Evolutionary conservation across 2,113 vertebrate genomes (phyloP).

Genomic region (Callaeas wilsoni): DNA sequence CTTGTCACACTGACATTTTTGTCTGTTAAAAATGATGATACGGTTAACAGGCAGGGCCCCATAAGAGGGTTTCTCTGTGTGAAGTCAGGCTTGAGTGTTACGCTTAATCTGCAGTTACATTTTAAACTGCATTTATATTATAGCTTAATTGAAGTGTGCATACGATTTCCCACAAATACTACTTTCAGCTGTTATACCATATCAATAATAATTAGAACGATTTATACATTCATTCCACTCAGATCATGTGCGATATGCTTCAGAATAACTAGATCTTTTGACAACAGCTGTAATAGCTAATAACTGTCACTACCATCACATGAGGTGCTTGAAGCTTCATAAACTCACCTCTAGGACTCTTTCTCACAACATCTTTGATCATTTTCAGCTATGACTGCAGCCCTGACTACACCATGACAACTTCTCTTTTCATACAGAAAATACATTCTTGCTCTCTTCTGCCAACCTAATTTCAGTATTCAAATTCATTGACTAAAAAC

Average conservation of each 20-base stretch:
- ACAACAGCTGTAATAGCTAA: background rate
- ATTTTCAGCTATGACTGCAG: background rate
- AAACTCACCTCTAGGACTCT: background rate
- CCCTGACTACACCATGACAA: background rate
- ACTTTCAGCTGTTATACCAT: background rate
- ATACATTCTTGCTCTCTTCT: background rate
- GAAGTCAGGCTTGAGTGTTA: constrained; percentile 41
- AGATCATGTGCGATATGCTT: background rate
- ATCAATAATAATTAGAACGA: background rate
- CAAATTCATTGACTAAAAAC: background rate
- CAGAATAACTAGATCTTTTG: background rate
- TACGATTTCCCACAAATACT: constrained; percentile 7
- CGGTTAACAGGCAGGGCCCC: background rate
- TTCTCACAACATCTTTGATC: background rate
- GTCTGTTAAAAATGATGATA: constrained; percentile 5
- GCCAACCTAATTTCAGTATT: background rate
- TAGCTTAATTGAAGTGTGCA: constrained; percentile 46
- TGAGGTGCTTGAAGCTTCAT: background rate
- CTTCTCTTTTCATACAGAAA: background rate
- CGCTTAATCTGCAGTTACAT: constrained; percentile 36
- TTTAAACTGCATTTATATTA: constrained; percentile 53
- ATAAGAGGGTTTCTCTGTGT: constrained; percentile 1
- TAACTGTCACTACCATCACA: background rate
- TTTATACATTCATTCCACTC: constrained; percentile 7
- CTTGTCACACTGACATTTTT: background rate